These are phyloP conservation scores for Phalacrocorax carbo DNA, from an alignment of 2,113 vertebrate genomes.

Conservation along the genomic window DNA sequence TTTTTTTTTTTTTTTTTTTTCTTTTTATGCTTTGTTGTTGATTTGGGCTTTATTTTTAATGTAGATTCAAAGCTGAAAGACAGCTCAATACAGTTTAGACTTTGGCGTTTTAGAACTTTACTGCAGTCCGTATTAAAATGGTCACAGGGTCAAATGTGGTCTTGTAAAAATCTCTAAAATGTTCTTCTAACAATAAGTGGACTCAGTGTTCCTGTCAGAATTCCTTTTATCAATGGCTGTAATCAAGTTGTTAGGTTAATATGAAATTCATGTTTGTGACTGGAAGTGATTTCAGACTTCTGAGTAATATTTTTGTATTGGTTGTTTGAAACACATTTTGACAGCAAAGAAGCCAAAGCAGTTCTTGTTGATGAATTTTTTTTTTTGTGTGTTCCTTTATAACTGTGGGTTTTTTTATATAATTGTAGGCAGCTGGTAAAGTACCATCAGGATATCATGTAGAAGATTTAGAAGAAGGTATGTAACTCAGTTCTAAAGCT, in stretches of 20 bases:
- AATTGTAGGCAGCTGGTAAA: conserved; percentile 76
- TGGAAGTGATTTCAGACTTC: background rate
- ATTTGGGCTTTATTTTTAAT: background rate
- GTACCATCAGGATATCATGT: conserved; percentile 70
- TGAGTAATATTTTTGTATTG: background rate
- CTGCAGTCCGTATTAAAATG: background rate
- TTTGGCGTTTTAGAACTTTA: background rate
- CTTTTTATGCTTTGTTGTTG: background rate
- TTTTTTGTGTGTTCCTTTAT: background rate
- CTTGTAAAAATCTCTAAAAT: background rate
- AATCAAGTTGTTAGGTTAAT: background rate
- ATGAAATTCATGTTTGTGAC: background rate
- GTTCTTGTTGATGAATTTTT: background rate
- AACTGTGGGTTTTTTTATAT: background rate
- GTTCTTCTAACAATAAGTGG: background rate
- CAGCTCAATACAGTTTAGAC: background rate
- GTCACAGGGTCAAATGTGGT: background rate
- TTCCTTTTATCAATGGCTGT: background rate
- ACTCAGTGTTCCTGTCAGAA: background rate
- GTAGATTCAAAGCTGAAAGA: background rate
- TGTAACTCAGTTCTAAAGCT: conserved; percentile 4
- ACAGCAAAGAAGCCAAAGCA: background rate
- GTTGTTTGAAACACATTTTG: background rate
- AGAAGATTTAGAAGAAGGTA: conserved; percentile 81
- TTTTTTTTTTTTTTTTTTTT: background rate